Evolutionary conservation across 1,140 invertebrate species (phyloP).

Genomic region (Solen grandis): DNA sequence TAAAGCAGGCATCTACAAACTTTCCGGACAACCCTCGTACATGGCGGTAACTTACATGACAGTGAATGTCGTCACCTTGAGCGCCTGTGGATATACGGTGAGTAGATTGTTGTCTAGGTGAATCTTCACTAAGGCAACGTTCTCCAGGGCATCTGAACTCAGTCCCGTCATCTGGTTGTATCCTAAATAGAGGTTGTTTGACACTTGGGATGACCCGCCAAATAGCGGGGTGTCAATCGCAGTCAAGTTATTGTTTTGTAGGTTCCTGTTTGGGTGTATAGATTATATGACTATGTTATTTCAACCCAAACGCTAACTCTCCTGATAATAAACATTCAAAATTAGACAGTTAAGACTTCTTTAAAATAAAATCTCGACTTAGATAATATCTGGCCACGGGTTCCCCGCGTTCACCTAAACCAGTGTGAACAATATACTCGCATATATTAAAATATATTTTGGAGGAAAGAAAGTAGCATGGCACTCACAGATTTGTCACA

Average conservation of each 20-base stretch:
- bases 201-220: constrained; percentile 37
- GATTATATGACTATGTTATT: too few relatives aligned
- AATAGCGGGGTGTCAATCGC: constrained; percentile 50
- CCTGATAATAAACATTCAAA: too few relatives aligned
- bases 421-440: too few relatives aligned
- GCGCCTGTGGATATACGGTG: constrained; percentile 5
- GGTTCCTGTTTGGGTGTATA: too few relatives aligned
- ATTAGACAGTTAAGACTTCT: too few relatives aligned
- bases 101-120: constrained; percentile 58
- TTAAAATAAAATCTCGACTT: too few relatives aligned
- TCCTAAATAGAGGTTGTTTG: constrained; percentile 30
- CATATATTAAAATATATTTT: too few relatives aligned
- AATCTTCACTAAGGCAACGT: constrained; percentile 43
- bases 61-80: neutral
- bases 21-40: too few relatives aligned
- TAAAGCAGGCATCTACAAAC: neutral
- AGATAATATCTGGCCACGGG: too few relatives aligned
- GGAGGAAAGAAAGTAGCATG: too few relatives aligned
- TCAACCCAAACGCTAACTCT: too few relatives aligned
- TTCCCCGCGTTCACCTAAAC: too few relatives aligned
- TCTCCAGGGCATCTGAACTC: constrained; percentile 45
- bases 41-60: constrained; percentile 19
- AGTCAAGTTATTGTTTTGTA: constrained; percentile 61
- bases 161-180: constrained; percentile 55
- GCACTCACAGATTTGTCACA: neutral